These are phyloP conservation scores for Gambusia affinis DNA, from an alignment of 2,113 vertebrate genomes.

Conservation along the genomic window DNA sequence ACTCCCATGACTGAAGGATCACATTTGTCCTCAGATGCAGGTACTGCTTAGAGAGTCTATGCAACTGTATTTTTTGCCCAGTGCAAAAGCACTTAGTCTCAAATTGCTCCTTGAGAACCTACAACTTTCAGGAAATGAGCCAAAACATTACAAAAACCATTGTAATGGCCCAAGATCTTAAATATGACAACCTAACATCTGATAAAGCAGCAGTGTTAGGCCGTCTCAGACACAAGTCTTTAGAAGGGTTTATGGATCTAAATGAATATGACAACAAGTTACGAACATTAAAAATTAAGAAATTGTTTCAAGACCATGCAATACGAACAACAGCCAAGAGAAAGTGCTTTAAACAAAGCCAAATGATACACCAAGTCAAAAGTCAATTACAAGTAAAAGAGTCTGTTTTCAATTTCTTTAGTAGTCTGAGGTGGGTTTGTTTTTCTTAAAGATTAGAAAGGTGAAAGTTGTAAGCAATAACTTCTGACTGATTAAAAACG, in stretches of 20 bases:
- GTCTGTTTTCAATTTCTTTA: constrained; percentile 45
- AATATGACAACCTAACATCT: constrained; percentile 65
- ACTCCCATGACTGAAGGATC: not conserved
- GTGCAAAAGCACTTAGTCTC: constrained; percentile 31
- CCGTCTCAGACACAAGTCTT: constrained; percentile 51
- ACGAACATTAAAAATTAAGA: constrained; percentile 52
- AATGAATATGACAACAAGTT: constrained; percentile 72
- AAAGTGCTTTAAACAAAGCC: constrained; percentile 58
- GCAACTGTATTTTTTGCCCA: constrained; percentile 42
- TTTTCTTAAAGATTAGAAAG: constrained; percentile 43
- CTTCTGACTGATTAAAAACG: not conserved
- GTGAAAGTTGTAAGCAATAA: not conserved
- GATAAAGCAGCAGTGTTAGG: constrained; percentile 49
- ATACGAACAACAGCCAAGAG: constrained; percentile 60
- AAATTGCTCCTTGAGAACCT: constrained; percentile 38
- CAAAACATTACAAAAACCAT: constrained; percentile 56
- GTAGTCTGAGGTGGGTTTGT: constrained; percentile 28
- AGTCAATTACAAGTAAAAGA: constrained; percentile 64
- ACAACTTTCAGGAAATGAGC: constrained; percentile 58
- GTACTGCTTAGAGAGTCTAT: constrained; percentile 2
- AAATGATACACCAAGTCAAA: constrained; percentile 53
- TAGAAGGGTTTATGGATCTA: constrained; percentile 54
- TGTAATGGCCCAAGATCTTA: constrained; percentile 37
- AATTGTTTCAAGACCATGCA: constrained; percentile 63
- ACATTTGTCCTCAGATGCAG: not conserved